Percentiles rank a stretch among this genome's conserved stretches.
phyloP scores from a whole-genome alignment of 2,113 vertebrate species.

The Leucosticte australis region DNA sequence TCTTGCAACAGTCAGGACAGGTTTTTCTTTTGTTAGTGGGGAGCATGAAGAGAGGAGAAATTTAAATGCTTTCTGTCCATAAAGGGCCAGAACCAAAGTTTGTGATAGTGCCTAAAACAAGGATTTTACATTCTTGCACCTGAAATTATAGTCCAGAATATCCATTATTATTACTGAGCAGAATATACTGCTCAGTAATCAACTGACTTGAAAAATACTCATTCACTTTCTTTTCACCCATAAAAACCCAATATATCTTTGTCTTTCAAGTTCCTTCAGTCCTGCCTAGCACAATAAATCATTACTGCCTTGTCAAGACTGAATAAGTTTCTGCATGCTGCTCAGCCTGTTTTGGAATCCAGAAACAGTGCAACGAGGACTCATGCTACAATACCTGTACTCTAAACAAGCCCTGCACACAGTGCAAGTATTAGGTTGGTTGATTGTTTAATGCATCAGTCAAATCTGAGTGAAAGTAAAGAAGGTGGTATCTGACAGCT shows the following conservation, averaged over 20 bases:
- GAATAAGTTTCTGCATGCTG: neutral
- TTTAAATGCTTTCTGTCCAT: neutral
- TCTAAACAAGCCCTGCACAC: neutral
- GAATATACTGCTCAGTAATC: neutral
- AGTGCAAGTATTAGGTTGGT: neutral
- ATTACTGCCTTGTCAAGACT: neutral
- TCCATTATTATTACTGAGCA: too few species aligned
- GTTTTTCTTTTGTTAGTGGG: neutral
- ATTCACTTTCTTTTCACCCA: neutral
- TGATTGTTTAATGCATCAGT: neutral
- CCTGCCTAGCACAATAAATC: neutral
- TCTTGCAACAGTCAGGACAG: neutral
- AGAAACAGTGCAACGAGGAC: neutral
- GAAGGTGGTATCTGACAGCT: neutral
- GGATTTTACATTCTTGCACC: neutral
- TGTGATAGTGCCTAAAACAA: neutral
- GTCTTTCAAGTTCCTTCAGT: neutral
- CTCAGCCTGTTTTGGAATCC: neutral
- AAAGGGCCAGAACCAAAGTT: neutral
- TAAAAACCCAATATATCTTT: neutral
- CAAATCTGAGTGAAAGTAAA: neutral
- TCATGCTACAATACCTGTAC: neutral
- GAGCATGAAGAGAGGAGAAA: neutral
- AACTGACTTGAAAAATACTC: neutral
- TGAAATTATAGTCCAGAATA: neutral